Conservation (phyloP, 2,797 vertebrate genomes). For the Notolabrus celidotus region DNA sequence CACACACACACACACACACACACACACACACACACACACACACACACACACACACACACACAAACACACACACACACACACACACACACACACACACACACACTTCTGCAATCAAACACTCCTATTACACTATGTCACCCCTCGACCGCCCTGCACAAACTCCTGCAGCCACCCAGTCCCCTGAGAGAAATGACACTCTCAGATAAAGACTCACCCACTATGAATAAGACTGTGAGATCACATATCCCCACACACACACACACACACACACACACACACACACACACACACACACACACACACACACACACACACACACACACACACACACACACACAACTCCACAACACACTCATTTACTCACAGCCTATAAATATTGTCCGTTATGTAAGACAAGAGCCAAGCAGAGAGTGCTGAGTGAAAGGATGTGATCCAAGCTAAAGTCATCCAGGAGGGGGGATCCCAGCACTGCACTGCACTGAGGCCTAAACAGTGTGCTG, state of each 20-base stretch:
- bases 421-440: slow-evolving; percentile 66
- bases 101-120: too few relatives aligned
- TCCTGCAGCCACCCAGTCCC: slow-evolving; percentile 31
- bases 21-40: background rate
- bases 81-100: slow-evolving; percentile 2
- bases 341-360: slow-evolving; percentile 44
- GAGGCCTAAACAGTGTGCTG: slow-evolving; percentile 21
- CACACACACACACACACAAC: slow-evolving; percentile 1
- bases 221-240: slow-evolving; percentile 81
- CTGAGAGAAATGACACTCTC: slow-evolving; percentile 40
- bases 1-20: slow-evolving; percentile 13
- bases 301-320: slow-evolving; percentile 21
- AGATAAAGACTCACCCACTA: slow-evolving; percentile 67
- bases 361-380: slow-evolving; percentile 68
- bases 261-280: slow-evolving; percentile 12
- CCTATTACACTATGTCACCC: slow-evolving; percentile 7
- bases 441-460: slow-evolving; percentile 56
- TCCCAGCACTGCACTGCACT: slow-evolving; percentile 35
- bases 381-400: slow-evolving; percentile 65
- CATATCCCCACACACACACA: slow-evolving; percentile 24
- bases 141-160: slow-evolving; percentile 24
- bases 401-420: slow-evolving; percentile 56
- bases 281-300: slow-evolving; percentile 57
- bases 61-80: slow-evolving; percentile 12
- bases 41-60: slow-evolving; percentile 8